These are phyloP conservation scores for Silurus aristotelis DNA, from an alignment of 2,797 vertebrate genomes.

Conservation along the genomic window DNA sequence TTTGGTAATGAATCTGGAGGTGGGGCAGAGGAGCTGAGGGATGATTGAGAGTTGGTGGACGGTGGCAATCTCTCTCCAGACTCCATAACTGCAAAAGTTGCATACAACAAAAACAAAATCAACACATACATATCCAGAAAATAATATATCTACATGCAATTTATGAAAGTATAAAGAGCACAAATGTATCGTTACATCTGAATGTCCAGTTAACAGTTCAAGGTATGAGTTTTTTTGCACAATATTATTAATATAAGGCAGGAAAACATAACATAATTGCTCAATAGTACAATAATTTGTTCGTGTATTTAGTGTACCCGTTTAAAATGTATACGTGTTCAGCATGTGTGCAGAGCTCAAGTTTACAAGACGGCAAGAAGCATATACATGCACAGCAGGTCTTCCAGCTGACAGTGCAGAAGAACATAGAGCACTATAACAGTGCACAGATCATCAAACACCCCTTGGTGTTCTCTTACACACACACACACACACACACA, in stretches of 20 bases:
- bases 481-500: neutral
- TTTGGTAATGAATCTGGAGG: constrained; percentile 69
- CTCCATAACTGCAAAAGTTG: constrained; percentile 86
- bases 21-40: constrained; percentile 72
- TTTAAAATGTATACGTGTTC: neutral
- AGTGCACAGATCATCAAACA: constrained; percentile 70
- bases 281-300: no score
- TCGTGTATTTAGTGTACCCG: neutral
- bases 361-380: neutral
- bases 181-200: neutral
- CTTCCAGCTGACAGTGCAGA: neutral
- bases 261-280: neutral
- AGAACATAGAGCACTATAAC: constrained; percentile 14
- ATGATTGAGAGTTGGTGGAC: constrained; percentile 75
- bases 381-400: neutral
- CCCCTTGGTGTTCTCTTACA: constrained; percentile 23
- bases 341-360: neutral
- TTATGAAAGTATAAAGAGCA: no score
- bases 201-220: neutral
- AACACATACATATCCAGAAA: constrained; percentile 14
- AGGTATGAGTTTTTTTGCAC: no score
- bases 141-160: no score
- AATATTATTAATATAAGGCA: neutral
- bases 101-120: constrained; percentile 4
- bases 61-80: constrained; percentile 83